Percentiles rank a stretch among this genome's conserved stretches.
These are phyloP conservation scores for Corythornis madagascariensis DNA, from an alignment of 2,113 vertebrate species.

Conservation along the genomic window DNA sequence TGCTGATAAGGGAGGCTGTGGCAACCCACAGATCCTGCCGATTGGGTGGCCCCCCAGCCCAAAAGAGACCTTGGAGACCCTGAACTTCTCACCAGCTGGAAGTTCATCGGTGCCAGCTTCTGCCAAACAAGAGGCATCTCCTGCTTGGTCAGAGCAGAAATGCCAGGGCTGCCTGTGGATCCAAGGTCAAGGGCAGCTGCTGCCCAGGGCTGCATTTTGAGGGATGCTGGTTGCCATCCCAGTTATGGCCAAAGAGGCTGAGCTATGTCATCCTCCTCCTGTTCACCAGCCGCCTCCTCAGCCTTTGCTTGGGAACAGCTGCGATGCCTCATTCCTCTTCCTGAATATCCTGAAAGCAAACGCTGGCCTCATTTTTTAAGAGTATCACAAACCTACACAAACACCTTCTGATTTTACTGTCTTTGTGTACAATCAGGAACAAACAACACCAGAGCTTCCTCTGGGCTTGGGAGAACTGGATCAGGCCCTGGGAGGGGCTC, in stretches of 20 bases:
- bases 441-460: background rate
- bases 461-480: background rate
- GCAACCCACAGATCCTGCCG: slow-evolving; percentile 17
- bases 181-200: background rate
- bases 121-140: background rate
- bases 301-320: accelerated
- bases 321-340: background rate
- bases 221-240: background rate
- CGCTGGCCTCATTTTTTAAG: accelerated
- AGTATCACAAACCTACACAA: accelerated
- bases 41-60: background rate
- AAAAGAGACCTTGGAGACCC: slow-evolving; percentile 5
- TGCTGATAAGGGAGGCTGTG: slow-evolving; percentile 21
- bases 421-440: too few relatives aligned
- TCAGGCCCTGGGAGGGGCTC: too few relatives aligned
- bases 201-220: background rate
- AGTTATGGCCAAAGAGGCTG: accelerated
- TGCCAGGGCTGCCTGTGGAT: accelerated
- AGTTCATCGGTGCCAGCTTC: background rate
- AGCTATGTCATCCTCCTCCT: background rate
- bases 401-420: background rate
- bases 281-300: background rate
- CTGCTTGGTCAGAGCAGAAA: background rate
- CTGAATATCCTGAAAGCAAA: accelerated
- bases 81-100: background rate